phyloP scores from a whole-genome alignment of 2,797 vertebrate species.

The Coregonus sp. region DNA sequence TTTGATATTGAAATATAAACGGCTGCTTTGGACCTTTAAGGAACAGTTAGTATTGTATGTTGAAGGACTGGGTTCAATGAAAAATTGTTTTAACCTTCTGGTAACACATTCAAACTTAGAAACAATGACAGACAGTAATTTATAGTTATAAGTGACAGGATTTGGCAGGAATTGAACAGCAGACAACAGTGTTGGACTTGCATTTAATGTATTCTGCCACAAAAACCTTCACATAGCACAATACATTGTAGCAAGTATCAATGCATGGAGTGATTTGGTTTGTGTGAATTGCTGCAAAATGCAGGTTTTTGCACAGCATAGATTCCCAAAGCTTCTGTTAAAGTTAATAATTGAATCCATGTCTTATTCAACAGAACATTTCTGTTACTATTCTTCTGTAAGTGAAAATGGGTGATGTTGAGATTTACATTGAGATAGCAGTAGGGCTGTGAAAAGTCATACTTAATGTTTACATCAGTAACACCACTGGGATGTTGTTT shows the following conservation, averaged over 20 bases:
- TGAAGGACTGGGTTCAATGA: background rate
- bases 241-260: background rate
- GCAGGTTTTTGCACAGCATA: background rate
- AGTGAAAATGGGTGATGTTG: background rate
- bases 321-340: background rate
- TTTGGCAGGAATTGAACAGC: conserved; percentile 4
- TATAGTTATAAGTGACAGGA: background rate
- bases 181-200: conserved; percentile 8
- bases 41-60: background rate
- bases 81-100: background rate
- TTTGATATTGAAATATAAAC: too few relatives aligned
- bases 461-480: conserved; percentile 1
- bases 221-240: conserved; percentile 5
- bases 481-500: background rate
- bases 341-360: background rate
- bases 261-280: conserved; percentile 15
- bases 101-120: background rate
- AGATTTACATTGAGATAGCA: background rate
- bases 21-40: too few relatives aligned
- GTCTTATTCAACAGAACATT: background rate
- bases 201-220: conserved; percentile 12
- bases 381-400: background rate
- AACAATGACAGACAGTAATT: background rate
- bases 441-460: background rate
- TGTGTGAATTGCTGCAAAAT: conserved; percentile 16